Percentiles rank a stretch among this genome's conserved stretches.
Evolutionary conservation across 2,797 vertebrate genomes (phyloP).

Genomic region (Trachurus trachurus): DNA sequence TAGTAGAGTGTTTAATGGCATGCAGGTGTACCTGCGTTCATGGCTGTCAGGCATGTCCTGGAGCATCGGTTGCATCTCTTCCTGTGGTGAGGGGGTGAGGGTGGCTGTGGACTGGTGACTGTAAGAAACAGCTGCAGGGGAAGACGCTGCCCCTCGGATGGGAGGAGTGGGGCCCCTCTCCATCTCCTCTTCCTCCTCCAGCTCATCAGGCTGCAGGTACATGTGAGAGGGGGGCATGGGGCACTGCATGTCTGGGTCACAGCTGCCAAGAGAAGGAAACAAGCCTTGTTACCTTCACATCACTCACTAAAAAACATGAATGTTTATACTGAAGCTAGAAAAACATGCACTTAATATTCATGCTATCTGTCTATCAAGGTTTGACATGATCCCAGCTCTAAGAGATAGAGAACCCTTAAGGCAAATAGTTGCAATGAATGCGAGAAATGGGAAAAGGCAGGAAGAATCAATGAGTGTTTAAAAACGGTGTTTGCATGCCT

Average conservation of each 20-base stretch:
- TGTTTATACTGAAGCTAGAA: constrained; percentile 41
- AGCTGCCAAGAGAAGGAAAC: constrained; percentile 85
- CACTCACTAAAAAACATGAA: constrained; percentile 51
- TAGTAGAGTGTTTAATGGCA: background rate
- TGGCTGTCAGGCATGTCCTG: constrained; percentile 92
- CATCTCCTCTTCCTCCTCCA: constrained; percentile 94
- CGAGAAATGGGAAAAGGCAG: constrained; percentile 36
- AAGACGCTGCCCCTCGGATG: constrained; percentile 94
- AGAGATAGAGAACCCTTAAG: constrained; percentile 59
- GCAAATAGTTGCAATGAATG: constrained; percentile 46
- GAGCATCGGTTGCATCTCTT: constrained; percentile 97
- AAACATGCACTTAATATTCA: constrained; percentile 76
- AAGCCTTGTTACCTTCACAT: constrained; percentile 68
- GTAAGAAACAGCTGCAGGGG: constrained; percentile 96
- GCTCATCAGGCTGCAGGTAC: constrained; percentile 96
- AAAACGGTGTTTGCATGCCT: constrained; percentile 40
- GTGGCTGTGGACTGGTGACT: constrained; percentile 99
- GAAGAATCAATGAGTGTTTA: constrained; percentile 34
- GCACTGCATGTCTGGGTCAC: constrained; percentile 94
- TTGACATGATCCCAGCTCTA: constrained; percentile 60
- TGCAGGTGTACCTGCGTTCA: constrained; percentile 90
- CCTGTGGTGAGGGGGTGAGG: constrained; percentile 96
- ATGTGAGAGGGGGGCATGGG: constrained; percentile 94
- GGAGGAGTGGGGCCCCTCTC: constrained; percentile 97
- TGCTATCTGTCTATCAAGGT: constrained; percentile 65